Conservation (phyloP, 2,797 vertebrate genomes). For the Distichodus sexfasciatus region DNA sequence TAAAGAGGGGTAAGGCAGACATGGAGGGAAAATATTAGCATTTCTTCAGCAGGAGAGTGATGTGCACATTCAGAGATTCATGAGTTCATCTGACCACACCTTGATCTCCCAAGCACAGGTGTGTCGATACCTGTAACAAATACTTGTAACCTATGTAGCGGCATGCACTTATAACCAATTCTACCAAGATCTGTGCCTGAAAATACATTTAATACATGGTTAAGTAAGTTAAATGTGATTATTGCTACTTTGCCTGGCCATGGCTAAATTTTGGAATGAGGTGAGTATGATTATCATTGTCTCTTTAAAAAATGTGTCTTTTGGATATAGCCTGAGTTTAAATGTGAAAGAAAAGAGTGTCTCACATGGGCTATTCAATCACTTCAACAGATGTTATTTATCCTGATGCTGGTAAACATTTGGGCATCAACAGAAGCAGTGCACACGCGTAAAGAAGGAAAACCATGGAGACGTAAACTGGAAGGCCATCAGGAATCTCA, state of each 20-base stretch:
- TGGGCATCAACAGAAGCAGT: constrained; percentile 26
- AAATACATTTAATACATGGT: constrained; percentile 29
- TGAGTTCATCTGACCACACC: constrained; percentile 43
- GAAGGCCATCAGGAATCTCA: constrained; percentile 42
- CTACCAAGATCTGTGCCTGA: background rate
- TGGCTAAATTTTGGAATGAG: constrained; percentile 43
- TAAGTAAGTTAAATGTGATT: constrained; percentile 31
- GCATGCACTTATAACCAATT: constrained; percentile 5
- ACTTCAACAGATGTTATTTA: constrained; percentile 37
- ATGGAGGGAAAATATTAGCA: constrained; percentile 13
- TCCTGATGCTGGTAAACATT: constrained; percentile 44
- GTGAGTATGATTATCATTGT: constrained; percentile 17
- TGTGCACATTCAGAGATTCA: background rate
- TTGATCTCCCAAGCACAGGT: constrained; percentile 44
- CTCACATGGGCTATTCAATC: background rate
- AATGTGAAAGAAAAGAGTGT: background rate
- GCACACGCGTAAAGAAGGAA: constrained; percentile 50
- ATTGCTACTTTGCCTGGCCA: constrained; percentile 16
- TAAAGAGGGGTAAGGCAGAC: constrained; percentile 24
- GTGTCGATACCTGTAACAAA: constrained; percentile 41
- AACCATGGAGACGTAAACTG: constrained; percentile 38
- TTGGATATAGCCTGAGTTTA: background rate
- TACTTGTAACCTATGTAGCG: constrained; percentile 19
- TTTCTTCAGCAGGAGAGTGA: background rate
- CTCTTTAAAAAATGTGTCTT: background rate